Conservation (phyloP, 2,113 vertebrate genomes). For the Petrocephalus zakoni region DNA sequence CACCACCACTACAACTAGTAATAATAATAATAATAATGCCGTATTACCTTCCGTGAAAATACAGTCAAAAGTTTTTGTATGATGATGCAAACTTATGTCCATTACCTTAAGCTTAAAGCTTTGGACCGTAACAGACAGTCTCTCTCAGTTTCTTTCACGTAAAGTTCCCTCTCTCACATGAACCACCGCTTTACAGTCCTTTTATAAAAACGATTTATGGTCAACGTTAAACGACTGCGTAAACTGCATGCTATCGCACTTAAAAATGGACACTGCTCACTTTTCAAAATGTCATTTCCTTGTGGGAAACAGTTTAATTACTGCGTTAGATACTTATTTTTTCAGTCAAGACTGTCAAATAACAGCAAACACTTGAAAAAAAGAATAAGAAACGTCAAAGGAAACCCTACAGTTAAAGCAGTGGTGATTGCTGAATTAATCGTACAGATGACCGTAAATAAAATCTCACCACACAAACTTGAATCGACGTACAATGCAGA, state of each 20-base stretch:
- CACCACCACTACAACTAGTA: background rate
- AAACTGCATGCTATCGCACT: background rate
- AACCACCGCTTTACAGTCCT: background rate
- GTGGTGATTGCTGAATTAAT: background rate
- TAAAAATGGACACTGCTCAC: background rate
- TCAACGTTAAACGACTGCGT: background rate
- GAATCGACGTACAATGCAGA: background rate
- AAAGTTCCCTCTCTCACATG: background rate
- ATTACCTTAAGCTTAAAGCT: background rate
- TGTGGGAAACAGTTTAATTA: background rate
- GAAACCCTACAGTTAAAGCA: background rate
- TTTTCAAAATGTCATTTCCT: background rate
- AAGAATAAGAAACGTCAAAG: background rate
- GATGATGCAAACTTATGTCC: background rate
- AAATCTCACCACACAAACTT: constrained; percentile 4
- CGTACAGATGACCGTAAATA: background rate
- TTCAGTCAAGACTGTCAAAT: background rate
- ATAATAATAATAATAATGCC: background rate
- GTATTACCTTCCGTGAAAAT: background rate
- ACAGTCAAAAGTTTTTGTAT: background rate
- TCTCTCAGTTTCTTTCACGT: background rate
- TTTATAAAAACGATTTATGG: background rate
- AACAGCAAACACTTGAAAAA: too few species aligned
- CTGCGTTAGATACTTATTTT: background rate
- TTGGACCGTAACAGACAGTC: background rate